Base-by-base conservation (phyloP, 2,888 invertebrate species). In the Adineta ricciae region DNA sequence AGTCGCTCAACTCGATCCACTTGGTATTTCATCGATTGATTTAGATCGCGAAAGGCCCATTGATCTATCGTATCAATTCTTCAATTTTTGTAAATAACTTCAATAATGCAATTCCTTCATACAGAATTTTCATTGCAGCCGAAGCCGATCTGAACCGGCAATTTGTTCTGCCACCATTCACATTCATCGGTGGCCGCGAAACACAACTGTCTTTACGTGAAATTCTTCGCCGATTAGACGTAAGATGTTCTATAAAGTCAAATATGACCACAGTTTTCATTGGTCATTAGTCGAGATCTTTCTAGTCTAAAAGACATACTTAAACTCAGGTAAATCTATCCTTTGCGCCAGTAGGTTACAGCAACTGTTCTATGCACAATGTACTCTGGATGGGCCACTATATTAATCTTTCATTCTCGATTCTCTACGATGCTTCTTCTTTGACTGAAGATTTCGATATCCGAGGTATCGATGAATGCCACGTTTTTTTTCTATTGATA, bases 1-100 rank as follows among this genome's bases (percentile, higher is more conserved):
- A 93, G 94, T 96, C 92, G 97, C 97, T 91, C 94, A 95, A 92
- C 93, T 98, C 93, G 98, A 99, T 93, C 98, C 98, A 88, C 93
- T 99, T 92, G 96, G 95, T n/a, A 36, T 84, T 3, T 38, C 27
- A 24, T 41, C 83, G 24, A 49, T 89, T 52, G 90, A 91, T 87
- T 87, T 91, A 86, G 89, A 89, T 87, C 87, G 88, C 32, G 88
- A 88, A 83, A 94, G 94, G 90, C 95, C 95, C 87, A 94, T 94
- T 91, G 96, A 96, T 92, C 93, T 97, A 91, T 95, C 96, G 91
- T 94, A 96, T 93, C 94, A 94, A 92, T 95, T 95, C 93, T 96
- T 96, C 93, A 94, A 94, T 92, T 94, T 97, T 92, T 96, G 64
- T 64, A 64, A 64, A 32, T 11, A 8, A 46, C 11, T 46, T 8